Evolutionary conservation across 1,140 invertebrate species (phyloP).

Genomic region (Cylas formicarius): DNA sequence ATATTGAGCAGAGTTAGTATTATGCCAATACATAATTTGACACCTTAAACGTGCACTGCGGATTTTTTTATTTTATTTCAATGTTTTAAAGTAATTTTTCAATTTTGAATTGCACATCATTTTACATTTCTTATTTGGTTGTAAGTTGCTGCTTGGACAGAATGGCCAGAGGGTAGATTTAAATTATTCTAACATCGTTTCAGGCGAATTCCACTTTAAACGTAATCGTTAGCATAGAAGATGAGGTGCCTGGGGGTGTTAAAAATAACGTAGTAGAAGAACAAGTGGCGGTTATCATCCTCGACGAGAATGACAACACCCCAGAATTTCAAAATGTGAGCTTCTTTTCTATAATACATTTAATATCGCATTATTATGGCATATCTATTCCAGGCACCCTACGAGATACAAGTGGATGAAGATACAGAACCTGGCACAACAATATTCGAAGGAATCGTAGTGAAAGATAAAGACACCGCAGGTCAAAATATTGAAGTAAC

Average conservation of each 20-base stretch:
- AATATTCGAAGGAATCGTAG: constrained; percentile 63
- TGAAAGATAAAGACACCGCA: constrained; percentile 70
- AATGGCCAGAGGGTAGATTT: too few relatives aligned
- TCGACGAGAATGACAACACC: constrained; percentile 84
- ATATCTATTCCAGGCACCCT: constrained; percentile 55
- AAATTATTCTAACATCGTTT: constrained; percentile 41
- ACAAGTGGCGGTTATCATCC: constrained; percentile 72
- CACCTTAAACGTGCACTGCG: too few relatives aligned
- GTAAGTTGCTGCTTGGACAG: too few relatives aligned
- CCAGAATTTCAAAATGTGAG: constrained; percentile 72
- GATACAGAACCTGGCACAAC: constrained; percentile 66
- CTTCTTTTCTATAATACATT: constrained; percentile 16
- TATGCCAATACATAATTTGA: too few relatives aligned
- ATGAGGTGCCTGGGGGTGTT: constrained; percentile 56
- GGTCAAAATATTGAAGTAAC: constrained; percentile 72
- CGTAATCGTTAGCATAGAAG: constrained; percentile 70
- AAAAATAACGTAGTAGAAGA: constrained; percentile 70
- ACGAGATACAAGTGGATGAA: constrained; percentile 71
- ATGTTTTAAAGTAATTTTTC: too few relatives aligned
- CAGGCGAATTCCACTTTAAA: constrained; percentile 67
- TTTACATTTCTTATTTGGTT: not conserved
- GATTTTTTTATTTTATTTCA: too few relatives aligned
- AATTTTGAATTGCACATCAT: too few relatives aligned
- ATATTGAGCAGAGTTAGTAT: too few relatives aligned
- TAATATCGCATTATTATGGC: constrained; percentile 2